Base-by-base conservation (phyloP, 2,113 vertebrate species). In the Pagrus major region DNA sequence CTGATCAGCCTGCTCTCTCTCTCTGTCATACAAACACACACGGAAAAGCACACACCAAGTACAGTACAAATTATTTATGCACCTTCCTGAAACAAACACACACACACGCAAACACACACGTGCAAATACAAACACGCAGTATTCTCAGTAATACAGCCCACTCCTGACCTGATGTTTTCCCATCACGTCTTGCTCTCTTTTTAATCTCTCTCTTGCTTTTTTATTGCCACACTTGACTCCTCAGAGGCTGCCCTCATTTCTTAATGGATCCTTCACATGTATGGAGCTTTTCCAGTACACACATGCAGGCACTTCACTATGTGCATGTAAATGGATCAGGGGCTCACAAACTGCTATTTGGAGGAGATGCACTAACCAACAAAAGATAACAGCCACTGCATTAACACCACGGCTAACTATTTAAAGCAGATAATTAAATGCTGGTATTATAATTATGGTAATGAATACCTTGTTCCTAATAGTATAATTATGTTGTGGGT, bases 101-200 rank as follows among this genome's bases (percentile, higher is more conserved):
- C 21, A 27, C 21, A 42, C 46, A 54, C 44, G 37, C n/a, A n/a
- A n/a, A n/a, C n/a, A n/a, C n/a, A n/a, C n/a, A n/a, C n/a, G n/a
- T n/a, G n/a, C n/a, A n/a, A n/a, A n/a, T n/a, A 54, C 31, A 44
- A 15, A 18, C 42, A 44, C 42, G 5, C 15, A 27, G 9, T 76
- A 81, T 89, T 84, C 86, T 89, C 83, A 67, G 46, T 84, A 42
- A 37, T 66, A 58, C 12, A 4, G 55, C 76, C 77, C 66, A 70
- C 81, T 87, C 70, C 90, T 79, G 76, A 81, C 78, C 76, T 58
- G 72, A 80, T 87, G 78, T 79, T 86, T 79, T 79, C 68, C 60
- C 47, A 42, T 69, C 78, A 0, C 65, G 72, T 65, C 37, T 14
- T 15, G n/a, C 25, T 56, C 54, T 33, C 70, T 59, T 61, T 72